Base-by-base conservation (phyloP, 1,140 invertebrate genomes). In the Pissodes strobi region DNA sequence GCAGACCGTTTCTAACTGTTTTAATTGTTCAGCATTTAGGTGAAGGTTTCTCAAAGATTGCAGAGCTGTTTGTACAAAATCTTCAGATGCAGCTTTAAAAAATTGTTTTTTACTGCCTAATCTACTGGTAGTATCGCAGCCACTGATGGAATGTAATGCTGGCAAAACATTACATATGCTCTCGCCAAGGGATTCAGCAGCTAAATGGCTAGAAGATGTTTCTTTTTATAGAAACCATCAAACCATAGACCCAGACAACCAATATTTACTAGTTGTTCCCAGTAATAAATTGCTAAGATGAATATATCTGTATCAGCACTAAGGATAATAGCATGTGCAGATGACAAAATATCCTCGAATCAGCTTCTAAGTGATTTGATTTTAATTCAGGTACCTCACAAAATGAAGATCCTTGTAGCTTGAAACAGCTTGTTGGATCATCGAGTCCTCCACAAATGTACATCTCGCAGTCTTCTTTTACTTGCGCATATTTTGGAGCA, bases 381-480 rank as follows among this genome's bases (percentile, higher is more conserved):
- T 66, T 55, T 57, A 62, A 68, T 48, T 66, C 64, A 62, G 34
- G 45, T 57, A 45, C 64, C 37, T 61, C 63, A 66, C 22, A 56
- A 66, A 66, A 25, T 69, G 18, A 69, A 62, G 57, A 69, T 4
- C 57, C 57, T 62, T 62, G 64, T 64, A 57, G 25, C 19, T 67
- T 63, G 49, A 63, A 69, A 59, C 64, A 67, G 63, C 67, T 67
- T 64, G 53, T 67, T 69, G 64, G 55, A 63, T 69, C 67, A 52
- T 69, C 25, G 56, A 66, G 66, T 69, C 59, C 58, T 66, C 52
- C 58, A 69, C 67, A 66, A 69, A 69, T 62, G 45, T 65, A 68
- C 38, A 68, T 15, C 46, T 61, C 62, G 55, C 64, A 62, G 23
- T 69, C 58, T 62, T 62, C 48, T 30, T 52, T 62, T 52, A 45